Percentiles rank a stretch among this genome's conserved stretches.
These are phyloP conservation scores for Helostoma temminkii DNA, from an alignment of 2,797 vertebrate genomes.

Conservation along the genomic window DNA sequence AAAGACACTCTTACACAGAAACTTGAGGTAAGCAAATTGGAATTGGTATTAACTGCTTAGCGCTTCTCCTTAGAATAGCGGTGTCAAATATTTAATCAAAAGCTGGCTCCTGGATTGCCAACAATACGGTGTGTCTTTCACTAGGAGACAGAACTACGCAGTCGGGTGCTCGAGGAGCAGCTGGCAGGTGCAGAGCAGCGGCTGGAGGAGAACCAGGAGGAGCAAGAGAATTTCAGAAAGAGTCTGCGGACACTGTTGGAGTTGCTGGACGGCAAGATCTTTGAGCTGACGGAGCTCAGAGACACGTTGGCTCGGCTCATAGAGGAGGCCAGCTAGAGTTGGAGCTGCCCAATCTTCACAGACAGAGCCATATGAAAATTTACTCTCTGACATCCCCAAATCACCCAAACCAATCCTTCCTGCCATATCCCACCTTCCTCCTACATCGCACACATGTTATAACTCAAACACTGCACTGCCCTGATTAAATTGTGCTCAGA, in stretches of 20 bases:
- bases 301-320: conserved; percentile 97
- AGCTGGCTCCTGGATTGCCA: not conserved
- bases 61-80: not conserved
- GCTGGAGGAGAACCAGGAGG: conserved; percentile 95
- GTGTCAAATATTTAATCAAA: not conserved
- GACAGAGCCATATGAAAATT: conserved; percentile 77
- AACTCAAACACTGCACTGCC: conserved; percentile 71
- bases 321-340: conserved; percentile 96
- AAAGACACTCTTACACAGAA: conserved; percentile 94
- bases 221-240: conserved; percentile 97
- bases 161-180: conserved; percentile 95
- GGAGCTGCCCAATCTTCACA: conserved; percentile 50
- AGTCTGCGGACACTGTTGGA: conserved; percentile 98
- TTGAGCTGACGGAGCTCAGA: conserved; percentile 98
- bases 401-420: conserved; percentile 15
- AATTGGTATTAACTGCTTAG: not conserved
- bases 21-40: conserved; percentile 88
- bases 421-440: conserved; percentile 12
- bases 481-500: conserved; percentile 56
- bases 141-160: conserved; percentile 95
- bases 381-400: conserved; percentile 34
- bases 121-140: conserved; percentile 1
- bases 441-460: conserved; percentile 13
- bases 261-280: conserved; percentile 98
- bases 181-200: conserved; percentile 94